Conservation (phyloP, 2,888 invertebrate genomes). For the Tipula confusa region DNA sequence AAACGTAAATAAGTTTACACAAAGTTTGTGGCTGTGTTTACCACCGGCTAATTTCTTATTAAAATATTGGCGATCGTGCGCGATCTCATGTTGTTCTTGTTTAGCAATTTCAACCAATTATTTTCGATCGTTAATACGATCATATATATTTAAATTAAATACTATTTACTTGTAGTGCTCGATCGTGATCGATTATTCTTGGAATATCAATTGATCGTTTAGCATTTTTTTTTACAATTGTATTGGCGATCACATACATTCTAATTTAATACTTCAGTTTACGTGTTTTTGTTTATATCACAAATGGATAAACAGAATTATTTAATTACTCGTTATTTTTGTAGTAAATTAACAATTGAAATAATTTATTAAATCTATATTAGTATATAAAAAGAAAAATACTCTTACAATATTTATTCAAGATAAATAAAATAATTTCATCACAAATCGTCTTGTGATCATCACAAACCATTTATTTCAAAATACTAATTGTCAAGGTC, state of each 20-base stretch:
- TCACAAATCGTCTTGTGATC: not conserved
- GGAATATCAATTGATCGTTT: not conserved
- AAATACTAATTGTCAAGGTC: not conserved
- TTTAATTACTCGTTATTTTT: not conserved
- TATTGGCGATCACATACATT: not conserved
- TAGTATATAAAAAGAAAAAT: not conserved
- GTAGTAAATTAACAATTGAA: not conserved
- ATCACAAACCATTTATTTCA: not conserved
- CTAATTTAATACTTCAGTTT: not conserved
- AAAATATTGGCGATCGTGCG: not conserved
- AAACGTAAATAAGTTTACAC: too few species aligned
- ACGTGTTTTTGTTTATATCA: not conserved
- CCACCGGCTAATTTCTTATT: not conserved
- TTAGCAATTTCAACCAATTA: not conserved
- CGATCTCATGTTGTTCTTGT: not conserved
- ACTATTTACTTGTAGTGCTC: not conserved
- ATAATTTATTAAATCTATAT: not conserved
- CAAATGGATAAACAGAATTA: not conserved
- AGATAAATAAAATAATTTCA: slow-evolving; percentile 4
- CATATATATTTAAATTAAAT: not conserved
- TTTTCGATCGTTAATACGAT: not conserved
- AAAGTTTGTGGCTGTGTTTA: not conserved
- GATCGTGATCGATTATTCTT: not conserved
- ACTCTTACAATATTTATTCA: not conserved
- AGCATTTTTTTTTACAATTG: not conserved